Evolutionary conservation across 2,113 vertebrate species (phyloP).

Genomic region (Leucopternis melanops): DNA sequence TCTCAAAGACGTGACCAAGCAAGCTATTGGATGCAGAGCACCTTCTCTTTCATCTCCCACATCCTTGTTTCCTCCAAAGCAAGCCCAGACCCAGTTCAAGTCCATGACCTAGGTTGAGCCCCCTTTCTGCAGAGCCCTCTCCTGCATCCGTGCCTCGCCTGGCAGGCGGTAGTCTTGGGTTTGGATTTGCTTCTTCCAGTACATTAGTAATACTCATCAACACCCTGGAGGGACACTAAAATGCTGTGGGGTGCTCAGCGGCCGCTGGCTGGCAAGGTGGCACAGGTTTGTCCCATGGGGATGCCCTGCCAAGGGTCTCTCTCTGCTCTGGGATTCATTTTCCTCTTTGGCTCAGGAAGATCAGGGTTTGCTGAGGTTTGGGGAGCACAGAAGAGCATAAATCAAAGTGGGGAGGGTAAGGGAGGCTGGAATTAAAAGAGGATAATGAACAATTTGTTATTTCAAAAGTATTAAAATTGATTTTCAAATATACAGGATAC

Average conservation of each 20-base stretch:
- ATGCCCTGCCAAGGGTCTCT: background rate
- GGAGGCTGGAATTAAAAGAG: background rate
- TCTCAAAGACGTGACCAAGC: background rate
- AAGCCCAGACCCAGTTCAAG: background rate
- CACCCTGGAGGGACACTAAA: background rate
- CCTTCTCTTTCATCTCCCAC: background rate
- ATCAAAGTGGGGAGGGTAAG: background rate
- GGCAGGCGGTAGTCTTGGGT: background rate
- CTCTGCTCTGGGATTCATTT: background rate
- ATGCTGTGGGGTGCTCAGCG: background rate
- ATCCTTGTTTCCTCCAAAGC: background rate
- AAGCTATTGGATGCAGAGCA: background rate
- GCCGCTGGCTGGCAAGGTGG: background rate
- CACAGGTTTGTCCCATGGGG: background rate
- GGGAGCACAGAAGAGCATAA: background rate
- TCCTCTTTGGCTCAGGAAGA: background rate
- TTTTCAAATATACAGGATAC: background rate
- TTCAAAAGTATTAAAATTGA: background rate
- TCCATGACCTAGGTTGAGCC: too few relatives aligned
- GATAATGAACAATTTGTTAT: background rate
- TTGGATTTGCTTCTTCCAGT: background rate
- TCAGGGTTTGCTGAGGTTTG: background rate
- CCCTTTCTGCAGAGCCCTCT: background rate
- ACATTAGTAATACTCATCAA: background rate
- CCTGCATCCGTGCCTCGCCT: rapidly evolving